Conservation (phyloP, 2,888 invertebrate genomes). For the Drosophila monieri region DNA sequence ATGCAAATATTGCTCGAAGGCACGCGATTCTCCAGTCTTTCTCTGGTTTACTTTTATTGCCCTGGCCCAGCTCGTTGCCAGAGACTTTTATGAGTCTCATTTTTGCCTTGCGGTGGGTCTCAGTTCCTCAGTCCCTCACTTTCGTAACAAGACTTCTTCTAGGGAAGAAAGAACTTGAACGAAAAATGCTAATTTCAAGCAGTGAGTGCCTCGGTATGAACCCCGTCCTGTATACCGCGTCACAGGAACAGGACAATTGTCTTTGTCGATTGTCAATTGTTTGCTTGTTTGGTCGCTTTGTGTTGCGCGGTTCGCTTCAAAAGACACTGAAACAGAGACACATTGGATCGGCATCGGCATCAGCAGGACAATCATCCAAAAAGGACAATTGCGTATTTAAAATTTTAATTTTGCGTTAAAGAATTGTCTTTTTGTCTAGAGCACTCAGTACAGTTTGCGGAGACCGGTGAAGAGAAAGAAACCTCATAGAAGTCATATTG, state of each 20-base stretch:
- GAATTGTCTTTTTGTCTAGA: slow-evolving; percentile 52
- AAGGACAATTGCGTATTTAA: slow-evolving; percentile 77
- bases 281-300: slow-evolving; percentile 42
- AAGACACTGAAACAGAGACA: slow-evolving; percentile 49
- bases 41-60: slow-evolving; percentile 45
- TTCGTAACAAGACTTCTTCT: slow-evolving; percentile 48
- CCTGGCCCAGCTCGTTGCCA: slow-evolving; percentile 45
- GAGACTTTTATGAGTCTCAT: slow-evolving; percentile 56
- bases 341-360: slow-evolving; percentile 30
- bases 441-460: slow-evolving; percentile 23
- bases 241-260: slow-evolving; percentile 41
- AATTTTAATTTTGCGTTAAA: slow-evolving; percentile 65
- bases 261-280: slow-evolving; percentile 35
- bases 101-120: slow-evolving; percentile 70
- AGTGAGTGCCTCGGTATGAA: slow-evolving; percentile 11
- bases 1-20: slow-evolving; percentile 73
- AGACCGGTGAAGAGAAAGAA: slow-evolving; percentile 55
- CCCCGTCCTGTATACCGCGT: slow-evolving; percentile 21
- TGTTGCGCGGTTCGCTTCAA: slow-evolving; percentile 56
- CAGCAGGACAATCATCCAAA: slow-evolving; percentile 43
- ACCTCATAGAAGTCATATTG: slow-evolving; percentile 74
- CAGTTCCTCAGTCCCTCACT: slow-evolving; percentile 18
- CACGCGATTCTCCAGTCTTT: slow-evolving; percentile 64
- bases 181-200: slow-evolving; percentile 66
- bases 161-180: slow-evolving; percentile 54